phyloP scores from a whole-genome alignment of 2,113 vertebrate genomes.

The Chunga burmeisteri region DNA sequence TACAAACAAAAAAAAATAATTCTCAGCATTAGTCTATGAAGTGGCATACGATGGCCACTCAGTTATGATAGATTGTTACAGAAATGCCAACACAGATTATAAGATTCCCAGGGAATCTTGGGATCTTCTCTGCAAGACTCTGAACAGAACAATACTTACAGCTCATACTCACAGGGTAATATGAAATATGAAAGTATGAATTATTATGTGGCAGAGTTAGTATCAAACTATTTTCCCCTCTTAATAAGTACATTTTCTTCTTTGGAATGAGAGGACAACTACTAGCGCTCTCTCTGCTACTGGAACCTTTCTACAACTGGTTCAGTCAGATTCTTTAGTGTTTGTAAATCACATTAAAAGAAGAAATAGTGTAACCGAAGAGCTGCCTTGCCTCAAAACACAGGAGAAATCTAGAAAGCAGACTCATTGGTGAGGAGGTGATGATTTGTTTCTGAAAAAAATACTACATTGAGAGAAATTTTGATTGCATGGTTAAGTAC shows the following conservation, averaged over 20 bases:
- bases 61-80: not conserved
- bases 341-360: conserved; percentile 1
- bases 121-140: not conserved
- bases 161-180: not conserved
- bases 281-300: not conserved
- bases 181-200: not conserved
- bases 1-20: not conserved
- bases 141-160: not conserved
- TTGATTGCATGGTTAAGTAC: not conserved
- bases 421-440: not conserved
- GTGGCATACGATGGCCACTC: accelerated
- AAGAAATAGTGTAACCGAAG: not conserved
- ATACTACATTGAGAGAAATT: not conserved
- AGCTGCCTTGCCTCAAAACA: not conserved
- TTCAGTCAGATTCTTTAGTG: not conserved
- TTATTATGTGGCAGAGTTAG: not conserved
- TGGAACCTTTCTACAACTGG: not conserved
- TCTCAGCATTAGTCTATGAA: not conserved
- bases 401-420: not conserved
- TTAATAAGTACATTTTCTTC: not conserved
- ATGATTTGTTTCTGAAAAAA: not conserved
- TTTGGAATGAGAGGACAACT: not conserved
- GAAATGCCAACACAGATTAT: not conserved
- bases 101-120: not conserved
- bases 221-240: not conserved